A percentile compares a stretch with the other conserved stretches of the same genome.
These are phyloP conservation scores for Carabus problematicus DNA, from an alignment of 2,888 invertebrate genomes.

Conservation along the genomic window DNA sequence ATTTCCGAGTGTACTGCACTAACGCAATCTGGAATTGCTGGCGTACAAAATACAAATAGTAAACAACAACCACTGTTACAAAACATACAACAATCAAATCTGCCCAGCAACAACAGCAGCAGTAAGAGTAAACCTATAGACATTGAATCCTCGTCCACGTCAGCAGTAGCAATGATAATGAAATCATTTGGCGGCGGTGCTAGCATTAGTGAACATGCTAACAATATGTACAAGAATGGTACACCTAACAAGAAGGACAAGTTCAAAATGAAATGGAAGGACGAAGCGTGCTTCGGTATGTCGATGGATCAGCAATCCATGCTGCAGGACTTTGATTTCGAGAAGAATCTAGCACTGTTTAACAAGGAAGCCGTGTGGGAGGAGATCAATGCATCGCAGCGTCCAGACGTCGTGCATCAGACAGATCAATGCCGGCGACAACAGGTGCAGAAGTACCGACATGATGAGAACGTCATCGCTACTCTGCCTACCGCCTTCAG, in stretches of 20 bases:
- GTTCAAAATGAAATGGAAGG: constrained; percentile 64
- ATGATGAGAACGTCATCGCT: constrained; percentile 85
- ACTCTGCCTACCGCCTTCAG: constrained; percentile 69
- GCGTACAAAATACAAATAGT: constrained; percentile 49
- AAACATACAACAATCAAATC: constrained; percentile 55
- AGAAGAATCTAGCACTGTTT: constrained; percentile 90
- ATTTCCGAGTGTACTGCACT: constrained; percentile 53
- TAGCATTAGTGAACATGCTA: constrained; percentile 44
- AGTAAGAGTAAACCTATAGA: constrained; percentile 58
- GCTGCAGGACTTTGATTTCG: constrained; percentile 90
- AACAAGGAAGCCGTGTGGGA: constrained; percentile 85
- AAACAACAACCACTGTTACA: constrained; percentile 54
- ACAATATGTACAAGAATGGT: constrained; percentile 52
- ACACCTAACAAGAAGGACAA: constrained; percentile 64
- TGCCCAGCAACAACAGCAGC: constrained; percentile 49
- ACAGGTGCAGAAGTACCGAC: constrained; percentile 63
- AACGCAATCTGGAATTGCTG: too few relatives aligned
- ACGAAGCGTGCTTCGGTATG: constrained; percentile 81
- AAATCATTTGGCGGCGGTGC: constrained; percentile 56
- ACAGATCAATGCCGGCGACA: constrained; percentile 56
- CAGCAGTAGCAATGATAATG: constrained; percentile 49
- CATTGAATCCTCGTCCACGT: constrained; percentile 49
- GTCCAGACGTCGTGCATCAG: constrained; percentile 68
- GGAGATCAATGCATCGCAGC: constrained; percentile 70
- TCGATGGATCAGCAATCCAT: constrained; percentile 68